These are phyloP conservation scores for Chaetodon auriga DNA, from an alignment of 2,113 vertebrate genomes.

Conservation along the genomic window DNA sequence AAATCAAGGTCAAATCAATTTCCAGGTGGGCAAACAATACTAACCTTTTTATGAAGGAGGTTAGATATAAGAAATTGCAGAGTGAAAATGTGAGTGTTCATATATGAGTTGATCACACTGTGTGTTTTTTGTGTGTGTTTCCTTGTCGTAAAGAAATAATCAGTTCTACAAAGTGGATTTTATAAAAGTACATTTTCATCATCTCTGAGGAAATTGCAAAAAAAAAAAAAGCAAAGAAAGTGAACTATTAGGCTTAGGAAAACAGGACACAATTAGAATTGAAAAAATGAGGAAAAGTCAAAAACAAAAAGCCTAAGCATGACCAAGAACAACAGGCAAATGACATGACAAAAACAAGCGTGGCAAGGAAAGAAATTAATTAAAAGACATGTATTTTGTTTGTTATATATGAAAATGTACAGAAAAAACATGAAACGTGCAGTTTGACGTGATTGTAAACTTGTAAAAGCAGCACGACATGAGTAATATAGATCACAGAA, in stretches of 20 bases:
- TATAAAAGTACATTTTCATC: background rate
- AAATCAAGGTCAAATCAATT: conserved; percentile 1
- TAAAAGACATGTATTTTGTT: background rate
- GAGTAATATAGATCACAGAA: conserved; percentile 44
- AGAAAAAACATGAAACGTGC: background rate
- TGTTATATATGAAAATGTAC: background rate
- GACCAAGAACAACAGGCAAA: background rate
- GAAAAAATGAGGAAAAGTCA: background rate
- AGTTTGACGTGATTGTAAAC: conserved; percentile 23
- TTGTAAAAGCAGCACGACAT: conserved; percentile 30
- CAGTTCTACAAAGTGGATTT: background rate
- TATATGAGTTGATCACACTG: background rate
- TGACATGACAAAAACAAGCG: too few relatives aligned
- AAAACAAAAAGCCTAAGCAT: background rate
- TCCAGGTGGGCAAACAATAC: background rate
- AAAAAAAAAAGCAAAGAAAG: background rate
- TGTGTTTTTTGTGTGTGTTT: background rate
- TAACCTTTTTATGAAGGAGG: background rate
- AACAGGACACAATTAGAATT: background rate
- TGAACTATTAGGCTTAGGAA: background rate
- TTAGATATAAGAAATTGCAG: background rate
- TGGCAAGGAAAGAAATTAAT: background rate
- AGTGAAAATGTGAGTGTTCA: background rate
- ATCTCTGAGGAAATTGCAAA: background rate
- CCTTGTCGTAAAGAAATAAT: conserved; percentile 9